Base-by-base conservation (phyloP, 1,140 invertebrate species). In the Drosophila erecta region DNA sequence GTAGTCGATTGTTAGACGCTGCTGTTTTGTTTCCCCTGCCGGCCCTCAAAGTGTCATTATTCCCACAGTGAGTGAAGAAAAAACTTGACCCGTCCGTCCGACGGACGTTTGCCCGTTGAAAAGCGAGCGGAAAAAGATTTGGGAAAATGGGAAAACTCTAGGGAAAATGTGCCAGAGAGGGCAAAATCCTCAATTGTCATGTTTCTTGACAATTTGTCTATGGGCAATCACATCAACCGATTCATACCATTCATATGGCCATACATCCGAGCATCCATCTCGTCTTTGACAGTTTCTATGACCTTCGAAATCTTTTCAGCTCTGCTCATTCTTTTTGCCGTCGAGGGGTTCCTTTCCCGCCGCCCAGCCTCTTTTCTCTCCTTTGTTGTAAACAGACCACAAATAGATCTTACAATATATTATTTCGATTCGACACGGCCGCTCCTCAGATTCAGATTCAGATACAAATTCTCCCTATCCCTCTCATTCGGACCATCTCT, bases 161-260 rank as follows among this genome's bases (percentile, higher is more conserved):
- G 37, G 62, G 35, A 47, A 59, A 20, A 30, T 47, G 22, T 61
- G 43, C 27, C 43, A 44, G 17, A 58, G 59, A 61, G 59, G 59
- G 59, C 64, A 77, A 78, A 62, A 81, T 62, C 74, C 76, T 61
- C 51, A 78, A 73, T 57, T 66, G 58, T 72, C 43, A 22, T 58
- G 44, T 56, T 74, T 65, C 62, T 75, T 67, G 54, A 76, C 72
- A 76, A 85, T 85, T 85, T 85, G 78, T 87, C 81, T 65, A 64
- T 75, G 71, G 77, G 71, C 58, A 79, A 79, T 79, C 77, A 70
- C 57, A 73, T 62, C 78, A 60, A 80, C 79, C 66, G 55, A 70
- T 70, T 56, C 50, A 70, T 49, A 40, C 50, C 64, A 70, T 70
- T 66, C 62, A 66, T 66, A 66, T 62, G 62, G 35, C 44, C 53